Percentiles rank a stretch among this genome's conserved stretches.
These are phyloP conservation scores for Chloebia gouldiae DNA, from an alignment of 2,113 vertebrate species.

Conservation along the genomic window DNA sequence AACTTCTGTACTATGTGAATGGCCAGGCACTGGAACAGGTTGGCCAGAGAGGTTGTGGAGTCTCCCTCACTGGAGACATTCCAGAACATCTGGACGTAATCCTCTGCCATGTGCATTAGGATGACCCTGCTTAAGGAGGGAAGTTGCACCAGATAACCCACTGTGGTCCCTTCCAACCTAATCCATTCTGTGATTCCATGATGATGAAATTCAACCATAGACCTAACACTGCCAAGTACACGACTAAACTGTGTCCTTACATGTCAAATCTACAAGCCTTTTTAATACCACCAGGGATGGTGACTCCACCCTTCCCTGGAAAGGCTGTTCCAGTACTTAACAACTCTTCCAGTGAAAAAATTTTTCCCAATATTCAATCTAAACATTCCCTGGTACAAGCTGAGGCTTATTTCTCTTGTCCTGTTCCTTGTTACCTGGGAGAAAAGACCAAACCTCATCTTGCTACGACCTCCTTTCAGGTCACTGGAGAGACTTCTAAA, in stretches of 20 bases:
- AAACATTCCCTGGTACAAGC: background rate
- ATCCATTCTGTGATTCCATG: background rate
- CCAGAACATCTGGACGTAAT: background rate
- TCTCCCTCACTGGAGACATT: background rate
- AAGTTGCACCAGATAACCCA: background rate
- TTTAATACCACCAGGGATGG: background rate
- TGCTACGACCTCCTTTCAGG: rapidly evolving
- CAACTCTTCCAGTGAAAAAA: background rate
- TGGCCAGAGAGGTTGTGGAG: background rate
- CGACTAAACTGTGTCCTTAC: rapidly evolving
- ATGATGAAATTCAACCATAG: background rate
- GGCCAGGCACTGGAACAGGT: background rate
- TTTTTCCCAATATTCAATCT: background rate
- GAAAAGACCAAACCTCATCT: background rate
- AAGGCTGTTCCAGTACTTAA: background rate
- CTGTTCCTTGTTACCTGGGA: background rate
- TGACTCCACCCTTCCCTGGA: background rate
- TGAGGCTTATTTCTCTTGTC: background rate
- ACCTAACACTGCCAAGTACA: background rate
- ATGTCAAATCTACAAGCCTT: background rate
- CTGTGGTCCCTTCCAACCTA: background rate
- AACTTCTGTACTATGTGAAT: background rate
- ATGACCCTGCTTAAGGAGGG: background rate
- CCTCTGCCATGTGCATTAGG: background rate
- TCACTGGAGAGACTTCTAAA: background rate